phyloP scores from a whole-genome alignment of 2,113 vertebrate genomes.

The Xyliphius kryptos region DNA sequence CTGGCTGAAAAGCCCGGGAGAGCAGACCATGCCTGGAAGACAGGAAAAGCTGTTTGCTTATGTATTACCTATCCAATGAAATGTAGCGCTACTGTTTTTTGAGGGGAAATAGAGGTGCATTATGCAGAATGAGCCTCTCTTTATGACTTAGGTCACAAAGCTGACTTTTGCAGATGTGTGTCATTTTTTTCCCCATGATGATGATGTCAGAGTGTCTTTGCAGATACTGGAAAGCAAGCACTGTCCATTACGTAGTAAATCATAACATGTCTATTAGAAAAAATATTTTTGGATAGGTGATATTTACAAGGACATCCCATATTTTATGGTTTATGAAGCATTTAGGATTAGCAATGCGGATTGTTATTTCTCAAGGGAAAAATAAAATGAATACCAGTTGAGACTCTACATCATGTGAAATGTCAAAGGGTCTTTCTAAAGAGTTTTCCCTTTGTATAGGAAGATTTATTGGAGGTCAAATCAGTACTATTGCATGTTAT shows the following conservation, averaged over 20 bases:
- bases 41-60: conserved; percentile 49
- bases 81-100: conserved; percentile 41
- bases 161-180: conserved; percentile 19
- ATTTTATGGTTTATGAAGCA: too few species aligned
- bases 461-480: too few species aligned
- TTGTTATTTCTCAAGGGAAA: too few species aligned
- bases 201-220: conserved; percentile 22
- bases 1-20: conserved; percentile 41
- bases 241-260: background rate
- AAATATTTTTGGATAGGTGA: too few species aligned
- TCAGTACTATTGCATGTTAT: too few species aligned
- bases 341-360: too few species aligned
- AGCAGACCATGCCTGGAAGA: conserved; percentile 53
- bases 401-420: too few species aligned
- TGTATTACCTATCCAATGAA: conserved; percentile 44
- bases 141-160: conserved; percentile 13
- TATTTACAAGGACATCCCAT: conserved; percentile 4
- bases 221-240: conserved; percentile 15
- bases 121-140: conserved; percentile 29
- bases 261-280: conserved; percentile 8
- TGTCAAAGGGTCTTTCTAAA: too few species aligned
- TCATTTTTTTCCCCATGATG: background rate
- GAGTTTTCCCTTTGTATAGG: too few species aligned
- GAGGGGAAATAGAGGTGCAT: conserved; percentile 33
- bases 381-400: too few species aligned